Conservation (phyloP, 2,797 vertebrate genomes). For the Cirrhinus mrigala region DNA sequence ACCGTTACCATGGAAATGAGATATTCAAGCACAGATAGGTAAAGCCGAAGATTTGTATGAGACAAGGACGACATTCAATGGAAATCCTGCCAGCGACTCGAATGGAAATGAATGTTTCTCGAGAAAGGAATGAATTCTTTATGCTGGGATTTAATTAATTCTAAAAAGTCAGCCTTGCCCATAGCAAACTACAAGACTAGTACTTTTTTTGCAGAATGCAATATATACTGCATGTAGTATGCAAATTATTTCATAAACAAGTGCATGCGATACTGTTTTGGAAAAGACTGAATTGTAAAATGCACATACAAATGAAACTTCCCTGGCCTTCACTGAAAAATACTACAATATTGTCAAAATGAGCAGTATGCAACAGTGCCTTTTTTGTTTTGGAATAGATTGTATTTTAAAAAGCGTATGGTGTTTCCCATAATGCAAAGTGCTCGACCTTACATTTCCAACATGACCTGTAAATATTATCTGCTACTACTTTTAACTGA, state of each 20-base stretch:
- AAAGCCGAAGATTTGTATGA: slow-evolving; percentile 43
- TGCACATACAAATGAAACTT: neutral
- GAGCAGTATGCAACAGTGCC: too few species aligned
- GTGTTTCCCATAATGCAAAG: neutral
- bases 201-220: neutral
- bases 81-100: neutral
- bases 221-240: neutral
- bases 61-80: slow-evolving; percentile 25
- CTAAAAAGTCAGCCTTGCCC: neutral
- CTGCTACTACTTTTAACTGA: too few species aligned
- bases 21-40: slow-evolving; percentile 44
- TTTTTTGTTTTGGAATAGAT: neutral
- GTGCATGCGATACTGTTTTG: neutral
- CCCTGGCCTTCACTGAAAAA: neutral
- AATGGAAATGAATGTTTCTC: neutral
- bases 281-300: neutral
- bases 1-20: slow-evolving; percentile 33
- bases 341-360: neutral
- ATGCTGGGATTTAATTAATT: neutral
- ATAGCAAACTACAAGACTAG: neutral
- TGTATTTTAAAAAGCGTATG: neutral
- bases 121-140: neutral
- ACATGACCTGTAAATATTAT: neutral
- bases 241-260: neutral
- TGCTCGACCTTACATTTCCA: neutral